A percentile compares a stretch with the other conserved stretches of the same genome.
Evolutionary conservation across 2,888 invertebrate species (phyloP).

Genomic region (Lutraria lutraria): DNA sequence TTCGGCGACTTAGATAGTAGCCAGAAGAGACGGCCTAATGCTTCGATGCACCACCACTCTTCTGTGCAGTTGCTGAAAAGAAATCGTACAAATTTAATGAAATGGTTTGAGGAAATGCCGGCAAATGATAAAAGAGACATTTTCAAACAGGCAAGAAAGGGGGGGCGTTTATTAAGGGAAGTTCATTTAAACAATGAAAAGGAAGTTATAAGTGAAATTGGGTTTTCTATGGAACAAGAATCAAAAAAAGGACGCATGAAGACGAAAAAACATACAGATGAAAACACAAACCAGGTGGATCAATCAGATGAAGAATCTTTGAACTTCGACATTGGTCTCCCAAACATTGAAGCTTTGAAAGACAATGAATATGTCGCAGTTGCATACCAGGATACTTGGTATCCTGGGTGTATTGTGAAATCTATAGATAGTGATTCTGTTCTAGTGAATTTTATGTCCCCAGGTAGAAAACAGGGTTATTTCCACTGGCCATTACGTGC

Average conservation of each 20-base stretch:
- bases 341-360: neutral
- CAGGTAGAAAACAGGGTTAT: conserved; percentile 26
- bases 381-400: conserved; percentile 40
- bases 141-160: neutral
- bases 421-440: neutral
- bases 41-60: conserved; percentile 61
- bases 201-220: neutral
- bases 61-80: conserved; percentile 66
- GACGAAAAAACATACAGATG: neutral
- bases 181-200: neutral
- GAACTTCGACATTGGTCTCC: neutral
- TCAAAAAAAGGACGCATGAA: neutral
- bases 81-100: conserved; percentile 49
- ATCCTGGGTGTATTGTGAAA: conserved; percentile 28
- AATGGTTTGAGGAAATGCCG: conserved; percentile 46
- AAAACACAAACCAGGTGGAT: neutral
- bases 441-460: conserved; percentile 38
- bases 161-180: neutral
- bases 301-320: too few species aligned
- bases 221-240: neutral
- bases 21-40: conserved; percentile 59
- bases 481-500: conserved; percentile 38
- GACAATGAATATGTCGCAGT: conserved; percentile 28
- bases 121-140: neutral
- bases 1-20: conserved; percentile 68